Evolutionary conservation across 30 jellyfish, hydroid and myxozoan species (phyloP).

Genomic region (Aurelia sp.): DNA sequence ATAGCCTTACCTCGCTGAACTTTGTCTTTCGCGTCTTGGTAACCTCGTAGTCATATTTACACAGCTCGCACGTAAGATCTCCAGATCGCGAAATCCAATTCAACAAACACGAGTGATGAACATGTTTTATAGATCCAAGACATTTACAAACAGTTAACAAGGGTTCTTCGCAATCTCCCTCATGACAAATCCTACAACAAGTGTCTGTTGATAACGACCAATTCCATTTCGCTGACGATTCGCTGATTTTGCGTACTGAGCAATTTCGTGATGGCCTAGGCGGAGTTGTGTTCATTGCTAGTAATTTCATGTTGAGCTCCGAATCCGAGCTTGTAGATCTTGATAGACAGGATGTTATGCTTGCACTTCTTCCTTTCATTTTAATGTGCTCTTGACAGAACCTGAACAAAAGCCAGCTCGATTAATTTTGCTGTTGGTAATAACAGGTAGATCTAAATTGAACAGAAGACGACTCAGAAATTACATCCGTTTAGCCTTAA

Average conservation of each 20-base stretch:
- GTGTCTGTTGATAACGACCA: slow-evolving; percentile 42
- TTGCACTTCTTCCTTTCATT: slow-evolving; percentile 61
- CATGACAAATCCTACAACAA: slow-evolving; percentile 78
- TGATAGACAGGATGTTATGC: slow-evolving; percentile 67
- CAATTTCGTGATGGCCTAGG: slow-evolving; percentile 30
- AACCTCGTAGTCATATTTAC: slow-evolving; percentile 59
- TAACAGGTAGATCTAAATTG: neutral
- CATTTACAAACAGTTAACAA: slow-evolving; percentile 72
- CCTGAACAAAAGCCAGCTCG: too few species aligned
- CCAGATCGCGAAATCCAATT: slow-evolving; percentile 84
- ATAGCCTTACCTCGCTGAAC: slow-evolving; percentile 54
- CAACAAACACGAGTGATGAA: slow-evolving; percentile 73
- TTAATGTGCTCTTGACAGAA: neutral
- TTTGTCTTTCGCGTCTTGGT: slow-evolving; percentile 34
- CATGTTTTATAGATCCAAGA: slow-evolving; percentile 62
- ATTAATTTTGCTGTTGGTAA: neutral
- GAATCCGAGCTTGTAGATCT: slow-evolving; percentile 66
- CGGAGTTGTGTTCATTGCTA: slow-evolving; percentile 14
- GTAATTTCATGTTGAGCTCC: slow-evolving; percentile 35
- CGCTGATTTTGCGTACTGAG: slow-evolving; percentile 2
- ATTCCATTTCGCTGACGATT: neutral
- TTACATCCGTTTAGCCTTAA: slow-evolving; percentile 35
- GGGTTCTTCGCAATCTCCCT: slow-evolving; percentile 51
- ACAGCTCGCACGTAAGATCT: slow-evolving; percentile 74
- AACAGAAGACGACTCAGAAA: neutral